phyloP scores from a whole-genome alignment of 2,113 vertebrate genomes.

The Barbus barbus region DNA sequence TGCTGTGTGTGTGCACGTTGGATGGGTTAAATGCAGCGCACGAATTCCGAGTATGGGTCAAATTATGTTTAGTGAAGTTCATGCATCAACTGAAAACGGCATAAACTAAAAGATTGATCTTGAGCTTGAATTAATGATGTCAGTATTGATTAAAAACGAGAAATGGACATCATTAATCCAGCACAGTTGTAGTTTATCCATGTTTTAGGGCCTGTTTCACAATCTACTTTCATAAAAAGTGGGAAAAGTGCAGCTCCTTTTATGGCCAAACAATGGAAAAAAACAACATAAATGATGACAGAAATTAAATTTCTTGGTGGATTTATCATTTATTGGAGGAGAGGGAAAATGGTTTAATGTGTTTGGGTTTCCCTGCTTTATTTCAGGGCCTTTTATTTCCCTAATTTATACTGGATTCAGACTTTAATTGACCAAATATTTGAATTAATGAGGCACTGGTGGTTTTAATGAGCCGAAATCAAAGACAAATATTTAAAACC shows the following conservation, averaged over 20 bases:
- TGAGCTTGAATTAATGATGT: no score
- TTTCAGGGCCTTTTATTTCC: slow-evolving; percentile 48
- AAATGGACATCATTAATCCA: no score
- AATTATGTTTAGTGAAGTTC: no score
- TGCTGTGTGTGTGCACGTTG: no score
- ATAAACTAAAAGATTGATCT: no score
- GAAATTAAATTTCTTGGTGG: background rate
- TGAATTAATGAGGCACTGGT: background rate
- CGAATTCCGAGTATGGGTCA: no score
- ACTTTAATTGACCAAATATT: slow-evolving; percentile 27
- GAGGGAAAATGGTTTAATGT: background rate
- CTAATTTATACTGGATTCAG: background rate
- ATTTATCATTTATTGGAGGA: background rate
- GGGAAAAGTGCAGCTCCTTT: background rate
- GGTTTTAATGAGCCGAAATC: background rate
- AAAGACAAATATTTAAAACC: background rate
- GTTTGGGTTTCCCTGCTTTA: background rate
- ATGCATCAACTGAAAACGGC: no score
- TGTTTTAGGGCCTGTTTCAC: background rate
- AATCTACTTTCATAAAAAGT: background rate
- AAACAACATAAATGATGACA: background rate
- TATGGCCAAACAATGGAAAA: background rate
- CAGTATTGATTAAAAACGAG: no score
- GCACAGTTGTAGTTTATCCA: no score
- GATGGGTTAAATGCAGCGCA: no score